Percentiles rank a stretch among this genome's conserved stretches.
These are phyloP conservation scores for Phalacrocorax brasilianus DNA, from an alignment of 2,113 vertebrate genomes.

Conservation along the genomic window DNA sequence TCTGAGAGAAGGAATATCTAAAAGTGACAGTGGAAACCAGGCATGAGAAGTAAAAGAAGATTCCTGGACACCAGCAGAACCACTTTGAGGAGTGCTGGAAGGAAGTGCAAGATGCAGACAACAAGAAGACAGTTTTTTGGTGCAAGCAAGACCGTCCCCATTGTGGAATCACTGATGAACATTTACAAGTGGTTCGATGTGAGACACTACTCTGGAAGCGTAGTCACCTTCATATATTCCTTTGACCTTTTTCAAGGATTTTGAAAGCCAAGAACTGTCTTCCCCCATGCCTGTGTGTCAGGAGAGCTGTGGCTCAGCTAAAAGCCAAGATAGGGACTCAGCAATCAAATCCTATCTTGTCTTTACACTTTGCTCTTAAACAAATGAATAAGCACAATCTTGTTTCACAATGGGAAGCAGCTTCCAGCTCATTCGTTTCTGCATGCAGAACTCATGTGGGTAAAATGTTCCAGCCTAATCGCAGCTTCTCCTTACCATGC, in stretches of 20 bases:
- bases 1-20: neutral
- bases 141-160: neutral
- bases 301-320: neutral
- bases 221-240: neutral
- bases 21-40: neutral
- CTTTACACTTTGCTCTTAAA: neutral
- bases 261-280: neutral
- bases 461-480: neutral
- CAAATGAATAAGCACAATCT: neutral
- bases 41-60: neutral
- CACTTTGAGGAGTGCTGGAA: neutral
- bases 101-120: neutral
- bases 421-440: neutral
- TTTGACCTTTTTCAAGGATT: neutral
- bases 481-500: neutral
- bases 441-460: neutral
- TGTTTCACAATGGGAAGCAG: rapidly evolving
- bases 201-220: neutral
- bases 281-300: no score
- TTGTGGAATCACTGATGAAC: neutral
- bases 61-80: neutral
- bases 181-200: neutral
- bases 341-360: neutral
- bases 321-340: neutral
- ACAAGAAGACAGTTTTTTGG: neutral